Conservation (phyloP, 2,797 vertebrate species). For the Kryptolebias ocellatus region DNA sequence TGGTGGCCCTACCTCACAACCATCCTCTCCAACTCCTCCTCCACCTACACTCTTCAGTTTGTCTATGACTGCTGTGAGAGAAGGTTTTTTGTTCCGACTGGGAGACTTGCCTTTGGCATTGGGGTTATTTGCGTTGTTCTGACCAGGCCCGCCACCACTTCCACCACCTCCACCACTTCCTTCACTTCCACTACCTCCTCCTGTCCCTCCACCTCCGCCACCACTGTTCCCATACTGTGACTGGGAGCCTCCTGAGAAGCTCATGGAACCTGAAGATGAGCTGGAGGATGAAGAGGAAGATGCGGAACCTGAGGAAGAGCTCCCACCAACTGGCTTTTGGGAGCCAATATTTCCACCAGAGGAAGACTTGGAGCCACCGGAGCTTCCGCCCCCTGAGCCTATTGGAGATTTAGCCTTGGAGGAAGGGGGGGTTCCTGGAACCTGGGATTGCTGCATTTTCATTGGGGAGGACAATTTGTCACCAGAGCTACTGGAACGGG, state of each 20-base stretch:
- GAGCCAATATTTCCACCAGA: constrained; percentile 89
- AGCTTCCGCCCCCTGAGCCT: constrained; percentile 88
- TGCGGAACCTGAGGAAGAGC: constrained; percentile 75
- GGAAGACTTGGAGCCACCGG: constrained; percentile 91
- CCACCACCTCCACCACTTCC: constrained; percentile 36
- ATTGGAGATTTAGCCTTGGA: constrained; percentile 99
- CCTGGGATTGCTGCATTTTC: constrained; percentile 89
- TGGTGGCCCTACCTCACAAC: constrained; percentile 86
- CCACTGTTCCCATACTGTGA: constrained; percentile 79
- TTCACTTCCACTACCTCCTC: constrained; percentile 53
- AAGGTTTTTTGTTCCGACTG: constrained; percentile 98
- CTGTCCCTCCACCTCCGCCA: constrained; percentile 50
- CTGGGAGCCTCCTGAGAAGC: constrained; percentile 82
- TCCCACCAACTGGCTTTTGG: constrained; percentile 90
- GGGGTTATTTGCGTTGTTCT: constrained; percentile 82
- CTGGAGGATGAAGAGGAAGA: constrained; percentile 78
- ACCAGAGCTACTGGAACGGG: constrained; percentile 88
- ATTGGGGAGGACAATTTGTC: constrained; percentile 96
- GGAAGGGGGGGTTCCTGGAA: constrained; percentile 94
- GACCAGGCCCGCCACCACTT: constrained; percentile 51
- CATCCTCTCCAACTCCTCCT: constrained; percentile 91
- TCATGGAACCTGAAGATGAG: constrained; percentile 77
- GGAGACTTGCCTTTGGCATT: constrained; percentile 97
- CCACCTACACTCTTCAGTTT: constrained; percentile 97
- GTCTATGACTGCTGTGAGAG: constrained; percentile 97